These are phyloP conservation scores for Leptoteleia sp. DNA, from an alignment of 1,140 invertebrate species.

Conservation along the genomic window DNA sequence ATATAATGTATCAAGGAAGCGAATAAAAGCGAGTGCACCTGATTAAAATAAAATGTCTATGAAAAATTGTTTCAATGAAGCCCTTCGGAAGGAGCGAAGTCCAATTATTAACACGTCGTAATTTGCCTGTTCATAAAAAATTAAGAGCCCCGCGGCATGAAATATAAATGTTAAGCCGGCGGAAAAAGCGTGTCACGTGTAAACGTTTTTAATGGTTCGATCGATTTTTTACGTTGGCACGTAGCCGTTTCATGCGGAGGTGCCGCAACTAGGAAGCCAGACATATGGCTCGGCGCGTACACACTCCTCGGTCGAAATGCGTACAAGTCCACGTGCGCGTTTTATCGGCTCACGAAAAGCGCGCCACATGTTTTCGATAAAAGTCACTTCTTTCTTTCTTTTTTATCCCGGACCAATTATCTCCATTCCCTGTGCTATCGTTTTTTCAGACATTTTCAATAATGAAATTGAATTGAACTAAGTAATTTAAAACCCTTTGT, in stretches of 20 bases:
- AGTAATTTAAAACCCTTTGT: too few relatives aligned
- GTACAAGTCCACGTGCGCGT: slow-evolving; percentile 57
- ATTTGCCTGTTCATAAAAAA: slow-evolving; percentile 20
- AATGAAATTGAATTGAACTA: too few relatives aligned
- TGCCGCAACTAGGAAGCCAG: slow-evolving; percentile 51
- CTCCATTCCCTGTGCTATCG: too few relatives aligned
- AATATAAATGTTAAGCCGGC: slow-evolving; percentile 16
- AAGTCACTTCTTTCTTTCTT: slow-evolving; percentile 33
- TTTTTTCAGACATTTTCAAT: too few relatives aligned
- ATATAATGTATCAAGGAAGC: too few relatives aligned
- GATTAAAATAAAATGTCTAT: too few relatives aligned
- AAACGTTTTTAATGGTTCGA: slow-evolving; percentile 52
- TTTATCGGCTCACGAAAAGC: slow-evolving; percentile 35
- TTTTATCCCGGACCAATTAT: too few relatives aligned
- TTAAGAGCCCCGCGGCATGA: slow-evolving; percentile 6
- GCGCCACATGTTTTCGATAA: slow-evolving; percentile 49
- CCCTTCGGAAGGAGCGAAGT: background rate
- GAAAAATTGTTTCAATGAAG: too few relatives aligned
- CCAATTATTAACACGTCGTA: slow-evolving; percentile 4
- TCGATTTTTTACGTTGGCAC: slow-evolving; percentile 50
- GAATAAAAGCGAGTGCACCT: too few relatives aligned
- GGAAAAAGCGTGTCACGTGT: slow-evolving; percentile 45
- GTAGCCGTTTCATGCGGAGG: slow-evolving; percentile 21
- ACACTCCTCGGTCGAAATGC: slow-evolving; percentile 46
- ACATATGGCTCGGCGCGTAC: slow-evolving; percentile 53